Evolutionary conservation across 2,888 invertebrate genomes (phyloP).

Genomic region (Clunio marinus): DNA sequence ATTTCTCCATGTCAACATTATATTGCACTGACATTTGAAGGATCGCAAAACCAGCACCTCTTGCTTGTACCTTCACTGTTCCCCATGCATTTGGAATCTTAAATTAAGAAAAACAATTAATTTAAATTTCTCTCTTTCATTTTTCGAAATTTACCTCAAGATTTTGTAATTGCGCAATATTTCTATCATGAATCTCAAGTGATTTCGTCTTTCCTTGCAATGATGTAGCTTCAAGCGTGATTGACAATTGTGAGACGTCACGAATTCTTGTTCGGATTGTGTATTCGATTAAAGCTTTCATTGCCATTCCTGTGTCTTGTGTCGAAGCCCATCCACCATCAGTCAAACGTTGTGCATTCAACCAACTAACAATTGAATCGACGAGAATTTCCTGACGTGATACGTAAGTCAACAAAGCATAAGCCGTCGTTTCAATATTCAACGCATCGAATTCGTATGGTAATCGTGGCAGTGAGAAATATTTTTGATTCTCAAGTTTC

Average conservation of each 20-base stretch:
- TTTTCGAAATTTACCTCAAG: slow-evolving; percentile 58
- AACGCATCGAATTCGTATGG: slow-evolving; percentile 85
- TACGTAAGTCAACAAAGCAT: slow-evolving; percentile 83
- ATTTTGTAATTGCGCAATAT: slow-evolving; percentile 72
- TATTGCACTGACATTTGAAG: slow-evolving; percentile 90
- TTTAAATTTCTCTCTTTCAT: background rate
- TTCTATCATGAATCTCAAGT: slow-evolving; percentile 67
- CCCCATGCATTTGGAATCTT: slow-evolving; percentile 92
- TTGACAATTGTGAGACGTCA: slow-evolving; percentile 73
- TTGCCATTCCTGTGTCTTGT: slow-evolving; percentile 82
- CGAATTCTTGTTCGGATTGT: slow-evolving; percentile 78
- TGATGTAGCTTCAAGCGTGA: slow-evolving; percentile 81
- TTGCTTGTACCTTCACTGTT: slow-evolving; percentile 85
- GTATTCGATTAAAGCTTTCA: slow-evolving; percentile 86
- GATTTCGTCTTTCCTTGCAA: slow-evolving; percentile 63
- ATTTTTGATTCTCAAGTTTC: slow-evolving; percentile 86
- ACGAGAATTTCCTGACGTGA: slow-evolving; percentile 75
- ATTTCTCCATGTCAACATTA: slow-evolving; percentile 78
- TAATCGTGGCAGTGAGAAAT: slow-evolving; percentile 79
- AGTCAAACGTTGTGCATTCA: slow-evolving; percentile 78
- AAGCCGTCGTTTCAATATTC: slow-evolving; percentile 90
- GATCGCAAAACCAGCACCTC: slow-evolving; percentile 91
- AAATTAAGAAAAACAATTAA: slow-evolving; percentile 40
- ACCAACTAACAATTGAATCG: slow-evolving; percentile 85
- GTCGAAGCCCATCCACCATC: slow-evolving; percentile 88